Percentiles rank a stretch among this genome's conserved stretches.
Conservation (phyloP, 2,888 invertebrate genomes). For the Mimumesa dahlbomi region DNA sequence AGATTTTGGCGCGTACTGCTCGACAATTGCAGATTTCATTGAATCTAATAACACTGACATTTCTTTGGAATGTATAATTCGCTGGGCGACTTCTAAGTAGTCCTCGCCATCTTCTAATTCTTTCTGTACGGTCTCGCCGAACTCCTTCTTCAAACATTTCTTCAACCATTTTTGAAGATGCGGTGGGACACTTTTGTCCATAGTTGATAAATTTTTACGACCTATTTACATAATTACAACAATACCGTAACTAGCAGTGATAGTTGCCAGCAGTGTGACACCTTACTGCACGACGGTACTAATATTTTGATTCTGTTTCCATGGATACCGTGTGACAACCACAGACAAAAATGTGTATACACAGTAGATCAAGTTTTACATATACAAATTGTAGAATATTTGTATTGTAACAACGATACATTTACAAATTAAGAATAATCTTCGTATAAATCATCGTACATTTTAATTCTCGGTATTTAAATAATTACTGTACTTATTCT, state of each 20-base stretch:
- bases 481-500: slow-evolving; percentile 3
- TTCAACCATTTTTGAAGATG: slow-evolving; percentile 72
- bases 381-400: neutral
- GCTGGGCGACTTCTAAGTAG: slow-evolving; percentile 61
- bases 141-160: slow-evolving; percentile 72
- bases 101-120: slow-evolving; percentile 60
- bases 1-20: slow-evolving; percentile 50
- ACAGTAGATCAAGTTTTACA: neutral
- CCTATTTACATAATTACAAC: neutral
- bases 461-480: slow-evolving; percentile 8
- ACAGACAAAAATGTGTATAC: too few relatives aligned
- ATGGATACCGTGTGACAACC: too few relatives aligned
- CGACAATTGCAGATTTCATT: slow-evolving; percentile 60
- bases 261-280: neutral
- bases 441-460: slow-evolving; percentile 9
- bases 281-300: neutral
- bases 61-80: slow-evolving; percentile 67
- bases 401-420: neutral
- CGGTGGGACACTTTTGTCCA: slow-evolving; percentile 67
- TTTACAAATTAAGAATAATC: too few relatives aligned
- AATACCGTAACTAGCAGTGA: neutral
- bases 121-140: slow-evolving; percentile 64
- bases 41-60: slow-evolving; percentile 68
- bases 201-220: slow-evolving; percentile 37
- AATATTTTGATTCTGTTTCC: slow-evolving; percentile 61